These are phyloP conservation scores for Drosophila pseudotalamancana DNA, from an alignment of 2,888 invertebrate species.

Conservation along the genomic window DNA sequence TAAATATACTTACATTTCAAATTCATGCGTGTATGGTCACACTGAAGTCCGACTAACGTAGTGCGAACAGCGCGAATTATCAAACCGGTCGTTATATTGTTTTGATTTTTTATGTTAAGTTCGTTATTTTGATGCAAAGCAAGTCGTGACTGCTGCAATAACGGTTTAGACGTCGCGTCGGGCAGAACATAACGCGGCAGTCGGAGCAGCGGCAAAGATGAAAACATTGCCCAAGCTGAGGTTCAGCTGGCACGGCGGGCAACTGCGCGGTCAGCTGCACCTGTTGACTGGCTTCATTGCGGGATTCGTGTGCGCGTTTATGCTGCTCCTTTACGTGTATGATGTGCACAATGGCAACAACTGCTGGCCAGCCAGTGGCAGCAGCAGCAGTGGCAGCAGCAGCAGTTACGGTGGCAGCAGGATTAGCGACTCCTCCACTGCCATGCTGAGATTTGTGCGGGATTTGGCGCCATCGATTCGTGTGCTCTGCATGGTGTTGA, in stretches of 20 bases:
- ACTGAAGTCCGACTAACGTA: not conserved
- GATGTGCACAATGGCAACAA: slow-evolving; percentile 35
- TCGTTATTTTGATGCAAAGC: slow-evolving; percentile 19
- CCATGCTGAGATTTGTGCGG: slow-evolving; percentile 69
- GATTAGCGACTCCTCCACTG: not conserved
- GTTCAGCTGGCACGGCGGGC: not conserved
- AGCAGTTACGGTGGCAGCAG: no score
- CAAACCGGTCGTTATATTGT: slow-evolving; percentile 42
- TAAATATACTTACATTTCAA: not conserved
- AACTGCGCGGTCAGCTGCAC: slow-evolving; percentile 58
- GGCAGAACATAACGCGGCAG: slow-evolving; percentile 46
- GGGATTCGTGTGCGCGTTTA: slow-evolving; percentile 74
- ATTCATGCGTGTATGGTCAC: not conserved
- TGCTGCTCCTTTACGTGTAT: slow-evolving; percentile 61
- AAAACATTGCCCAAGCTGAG: slow-evolving; percentile 16
- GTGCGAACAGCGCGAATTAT: slow-evolving; percentile 1
- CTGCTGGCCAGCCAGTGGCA: slow-evolving; percentile 27
- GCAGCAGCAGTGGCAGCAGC: not conserved
- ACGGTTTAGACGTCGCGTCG: slow-evolving; percentile 54
- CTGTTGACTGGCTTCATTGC: slow-evolving; percentile 69
- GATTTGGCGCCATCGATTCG: slow-evolving; percentile 85
- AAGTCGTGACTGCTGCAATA: slow-evolving; percentile 45
- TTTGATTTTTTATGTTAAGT: not conserved
- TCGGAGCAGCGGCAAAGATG: slow-evolving; percentile 7
- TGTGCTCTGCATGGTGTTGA: slow-evolving; percentile 98